Evolutionary conservation across 2,113 vertebrate species (phyloP).

Genomic region (Corythoichthys haematopterus): DNA sequence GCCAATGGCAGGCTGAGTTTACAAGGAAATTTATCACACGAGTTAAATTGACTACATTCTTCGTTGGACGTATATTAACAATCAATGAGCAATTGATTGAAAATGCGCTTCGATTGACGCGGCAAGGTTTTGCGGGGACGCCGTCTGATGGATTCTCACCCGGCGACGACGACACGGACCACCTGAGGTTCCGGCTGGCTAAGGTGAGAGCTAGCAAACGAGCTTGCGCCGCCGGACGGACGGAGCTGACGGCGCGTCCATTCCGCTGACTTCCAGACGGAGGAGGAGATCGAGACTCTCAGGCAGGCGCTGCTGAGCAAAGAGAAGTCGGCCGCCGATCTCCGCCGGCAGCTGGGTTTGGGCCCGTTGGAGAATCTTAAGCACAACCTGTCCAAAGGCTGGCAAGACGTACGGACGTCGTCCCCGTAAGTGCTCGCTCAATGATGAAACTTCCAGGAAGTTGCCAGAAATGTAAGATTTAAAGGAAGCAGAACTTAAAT

Average conservation of each 20-base stretch:
- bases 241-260: no score
- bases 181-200: conserved; percentile 77
- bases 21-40: no score
- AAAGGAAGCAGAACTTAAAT: no score
- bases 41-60: no score
- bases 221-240: no score
- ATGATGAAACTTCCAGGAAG: no score
- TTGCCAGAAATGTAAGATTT: no score
- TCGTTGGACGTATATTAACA: no score
- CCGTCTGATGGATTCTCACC: conserved; percentile 39
- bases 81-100: no score
- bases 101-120: no score
- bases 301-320: conserved; percentile 90
- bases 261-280: conserved; percentile 69
- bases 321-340: conserved; percentile 84
- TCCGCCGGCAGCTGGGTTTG: conserved; percentile 86
- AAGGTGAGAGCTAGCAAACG: conserved; percentile 70
- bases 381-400: conserved; percentile 85
- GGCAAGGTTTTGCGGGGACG: no score
- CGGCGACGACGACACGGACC: conserved; percentile 77
- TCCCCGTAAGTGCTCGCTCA: conserved; percentile 76
- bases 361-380: conserved; percentile 82
- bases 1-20: no score
- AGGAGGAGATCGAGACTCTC: conserved; percentile 91
- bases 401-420: conserved; percentile 91